Evolutionary conservation across 2,888 invertebrate genomes (phyloP), one percentile per base, ranked within the genome.

Genomic region (Cephus nigrinus): DNA sequence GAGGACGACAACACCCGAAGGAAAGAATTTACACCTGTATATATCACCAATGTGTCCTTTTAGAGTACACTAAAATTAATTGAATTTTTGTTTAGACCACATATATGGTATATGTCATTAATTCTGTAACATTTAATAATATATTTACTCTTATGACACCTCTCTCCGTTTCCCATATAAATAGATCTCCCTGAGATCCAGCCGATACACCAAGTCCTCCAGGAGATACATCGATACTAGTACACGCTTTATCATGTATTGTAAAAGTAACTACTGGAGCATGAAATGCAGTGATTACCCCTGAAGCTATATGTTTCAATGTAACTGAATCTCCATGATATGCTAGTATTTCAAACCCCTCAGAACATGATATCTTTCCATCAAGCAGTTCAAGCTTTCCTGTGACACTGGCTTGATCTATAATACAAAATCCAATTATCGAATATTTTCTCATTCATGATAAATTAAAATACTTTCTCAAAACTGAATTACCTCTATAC

Each of bases 11-110:
- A 94, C 88, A 1, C 95, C 95, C 30, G 95, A 96, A 36, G 96
- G 96, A 85, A 96, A 96, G 88, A 95, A 95, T 77, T 92, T 92
- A 87, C 95, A 94, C 80, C 93, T 93, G 90, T 95, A 95, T 9
- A 95, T 93, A 81, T 96, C 95, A 74, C 94, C 94, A 35, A 93
- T 92, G 90, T 96, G 96, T 0, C 95, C 96, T 83, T 93, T 92
- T 76, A 96, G 87, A 79, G 92, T 92, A 75, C 93, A 87, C 82
- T 92, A 84, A 12, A 73, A 75, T 36, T 30, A 31, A 33, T 79
- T 79, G 11, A 15, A 31, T 80, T 68, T 31, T 68, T 40, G 15
- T n/a, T 32, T 33, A 71, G 71, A 12, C 71, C 1, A 9, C 5
- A 23, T 55, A 55, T 55, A 23, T 55, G 23, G 23, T 23, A 40